A percentile compares a stretch with the other conserved stretches of the same genome.
phyloP scores from a whole-genome alignment of 2,113 vertebrate species.

The Coptodon rendalli region DNA sequence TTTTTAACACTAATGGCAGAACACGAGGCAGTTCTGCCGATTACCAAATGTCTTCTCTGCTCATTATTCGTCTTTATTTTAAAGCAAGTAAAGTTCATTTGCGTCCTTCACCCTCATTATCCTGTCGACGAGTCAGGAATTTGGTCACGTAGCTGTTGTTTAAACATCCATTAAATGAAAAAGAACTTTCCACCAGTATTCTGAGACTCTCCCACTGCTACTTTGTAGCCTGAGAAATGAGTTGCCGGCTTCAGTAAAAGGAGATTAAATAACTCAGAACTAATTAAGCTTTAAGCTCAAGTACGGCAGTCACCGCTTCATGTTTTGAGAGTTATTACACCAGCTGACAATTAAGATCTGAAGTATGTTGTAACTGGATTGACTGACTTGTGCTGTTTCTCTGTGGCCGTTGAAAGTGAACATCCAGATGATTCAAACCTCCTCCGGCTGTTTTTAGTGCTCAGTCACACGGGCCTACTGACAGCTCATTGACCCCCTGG shows the following conservation, averaged over 20 bases:
- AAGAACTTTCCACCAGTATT: not conserved
- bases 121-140: not conserved
- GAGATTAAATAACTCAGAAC: not conserved
- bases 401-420: fast-evolving
- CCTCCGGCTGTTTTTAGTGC: not conserved
- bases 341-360: not conserved
- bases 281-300: not conserved
- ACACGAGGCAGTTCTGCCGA: not conserved
- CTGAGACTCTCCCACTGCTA: fast-evolving
- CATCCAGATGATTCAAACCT: not conserved
- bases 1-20: not conserved
- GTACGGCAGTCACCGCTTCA: not conserved
- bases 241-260: not conserved
- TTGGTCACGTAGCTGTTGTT: not conserved
- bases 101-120: not conserved
- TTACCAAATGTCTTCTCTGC: not conserved
- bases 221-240: not conserved
- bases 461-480: not conserved
- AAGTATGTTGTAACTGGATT: not conserved
- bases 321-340: not conserved
- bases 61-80: not conserved
- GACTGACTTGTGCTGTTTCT: not conserved
- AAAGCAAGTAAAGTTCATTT: fast-evolving
- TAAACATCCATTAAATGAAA: not conserved
- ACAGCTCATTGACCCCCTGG: not conserved